These are phyloP conservation scores for Mantis religiosa DNA, from an alignment of 2,888 invertebrate species.

Conservation along the genomic window DNA sequence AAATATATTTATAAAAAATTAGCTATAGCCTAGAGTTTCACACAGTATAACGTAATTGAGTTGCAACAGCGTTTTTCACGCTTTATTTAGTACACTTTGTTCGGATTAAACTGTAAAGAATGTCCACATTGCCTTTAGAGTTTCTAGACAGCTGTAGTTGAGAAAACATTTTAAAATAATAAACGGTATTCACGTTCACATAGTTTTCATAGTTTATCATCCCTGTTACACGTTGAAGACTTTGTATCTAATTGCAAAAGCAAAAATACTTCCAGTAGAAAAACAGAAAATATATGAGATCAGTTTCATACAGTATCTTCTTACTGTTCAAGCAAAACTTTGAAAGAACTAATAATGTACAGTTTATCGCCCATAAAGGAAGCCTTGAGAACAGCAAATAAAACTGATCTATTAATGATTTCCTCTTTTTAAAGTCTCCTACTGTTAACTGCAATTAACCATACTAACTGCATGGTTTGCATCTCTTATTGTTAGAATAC, in stretches of 20 bases:
- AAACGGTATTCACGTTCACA: not conserved
- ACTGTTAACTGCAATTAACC: conserved; percentile 1
- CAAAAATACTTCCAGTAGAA: not conserved
- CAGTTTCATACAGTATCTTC: not conserved
- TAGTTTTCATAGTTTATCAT: not conserved
- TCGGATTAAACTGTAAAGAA: not conserved
- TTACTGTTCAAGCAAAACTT: not conserved
- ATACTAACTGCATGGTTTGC: conserved; percentile 1
- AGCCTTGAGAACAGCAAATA: not conserved
- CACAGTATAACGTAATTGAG: too few relatives aligned
- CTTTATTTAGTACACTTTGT: not conserved
- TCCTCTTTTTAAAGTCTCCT: not conserved
- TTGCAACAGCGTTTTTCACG: not conserved
- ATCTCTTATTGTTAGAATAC: not conserved
- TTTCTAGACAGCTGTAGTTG: not conserved
- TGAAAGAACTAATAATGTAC: not conserved
- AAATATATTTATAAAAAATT: not conserved
- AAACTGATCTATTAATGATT: not conserved
- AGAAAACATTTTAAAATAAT: not conserved
- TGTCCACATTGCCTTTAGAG: not conserved
- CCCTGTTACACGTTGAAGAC: not conserved
- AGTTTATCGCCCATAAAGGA: not conserved
- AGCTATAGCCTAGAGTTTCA: not conserved
- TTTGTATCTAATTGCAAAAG: not conserved
- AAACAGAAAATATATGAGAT: not conserved